A percentile compares a stretch with the other conserved stretches of the same genome.
phyloP scores from a whole-genome alignment of 2,113 vertebrate genomes.

The Ellobius talpinus region DNA sequence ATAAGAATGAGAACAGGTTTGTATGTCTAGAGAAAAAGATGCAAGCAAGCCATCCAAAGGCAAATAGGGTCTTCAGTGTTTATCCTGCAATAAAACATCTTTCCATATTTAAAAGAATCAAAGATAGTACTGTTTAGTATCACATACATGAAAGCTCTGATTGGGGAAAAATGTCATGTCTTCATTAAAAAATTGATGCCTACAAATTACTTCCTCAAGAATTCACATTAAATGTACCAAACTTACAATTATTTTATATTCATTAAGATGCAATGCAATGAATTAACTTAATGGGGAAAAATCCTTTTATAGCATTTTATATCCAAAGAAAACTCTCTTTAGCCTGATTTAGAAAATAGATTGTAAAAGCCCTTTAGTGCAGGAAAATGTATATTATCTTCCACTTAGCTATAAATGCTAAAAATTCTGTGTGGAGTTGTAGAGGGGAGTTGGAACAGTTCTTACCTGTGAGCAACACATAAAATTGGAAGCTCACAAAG shows the following conservation, averaged over 20 bases:
- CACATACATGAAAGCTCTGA: background rate
- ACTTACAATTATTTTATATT: constrained; percentile 38
- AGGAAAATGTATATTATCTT: background rate
- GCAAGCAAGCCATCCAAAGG: background rate
- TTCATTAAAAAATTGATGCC: background rate
- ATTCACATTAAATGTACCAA: background rate
- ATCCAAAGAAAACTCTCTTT: background rate
- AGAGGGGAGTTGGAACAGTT: background rate
- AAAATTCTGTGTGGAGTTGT: constrained; percentile 26
- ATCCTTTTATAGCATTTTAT: background rate
- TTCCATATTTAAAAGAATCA: background rate
- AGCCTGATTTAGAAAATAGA: background rate
- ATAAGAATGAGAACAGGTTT: background rate
- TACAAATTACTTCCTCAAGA: background rate
- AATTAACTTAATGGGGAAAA: constrained; percentile 26
- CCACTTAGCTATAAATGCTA: background rate
- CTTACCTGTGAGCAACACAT: background rate
- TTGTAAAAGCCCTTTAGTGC: constrained; percentile 6
- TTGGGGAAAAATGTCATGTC: background rate
- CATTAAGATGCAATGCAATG: background rate
- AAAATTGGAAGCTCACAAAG: background rate
- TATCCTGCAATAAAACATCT: background rate
- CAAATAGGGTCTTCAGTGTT: background rate
- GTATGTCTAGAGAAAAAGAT: background rate
- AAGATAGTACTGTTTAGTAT: background rate